These are phyloP conservation scores for Engystomops pustulosus DNA, from an alignment of 2,113 vertebrate species.

Conservation along the genomic window DNA sequence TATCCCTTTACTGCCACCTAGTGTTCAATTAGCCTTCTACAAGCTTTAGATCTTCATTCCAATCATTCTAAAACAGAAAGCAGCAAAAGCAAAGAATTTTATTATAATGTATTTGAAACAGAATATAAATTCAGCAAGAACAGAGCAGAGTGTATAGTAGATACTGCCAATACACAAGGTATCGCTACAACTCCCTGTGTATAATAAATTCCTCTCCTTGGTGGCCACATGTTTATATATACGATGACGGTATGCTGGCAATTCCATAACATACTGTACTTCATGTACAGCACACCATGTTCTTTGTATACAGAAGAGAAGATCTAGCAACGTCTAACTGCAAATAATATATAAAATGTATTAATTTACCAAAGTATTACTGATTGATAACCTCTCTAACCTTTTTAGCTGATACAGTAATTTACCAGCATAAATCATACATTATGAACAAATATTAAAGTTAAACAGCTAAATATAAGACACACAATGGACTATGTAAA, in stretches of 20 bases:
- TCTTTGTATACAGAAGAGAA: not conserved
- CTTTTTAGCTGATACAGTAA: too few relatives aligned
- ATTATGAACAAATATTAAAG: too few relatives aligned
- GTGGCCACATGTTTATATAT: not conserved
- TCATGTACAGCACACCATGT: not conserved
- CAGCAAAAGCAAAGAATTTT: too few relatives aligned
- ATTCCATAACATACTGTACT: not conserved
- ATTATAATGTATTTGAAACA: not conserved
- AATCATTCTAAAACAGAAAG: not conserved
- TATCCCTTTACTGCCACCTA: not conserved
- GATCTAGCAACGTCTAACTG: not conserved
- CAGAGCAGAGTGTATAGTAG: not conserved
- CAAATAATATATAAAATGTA: not conserved
- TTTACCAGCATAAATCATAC: too few relatives aligned
- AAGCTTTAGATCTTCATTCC: not conserved
- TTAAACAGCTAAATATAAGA: too few relatives aligned
- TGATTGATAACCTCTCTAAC: too few relatives aligned
- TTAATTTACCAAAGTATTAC: not conserved
- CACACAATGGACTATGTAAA: too few relatives aligned
- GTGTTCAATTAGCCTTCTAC: not conserved
- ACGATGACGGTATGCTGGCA: not conserved
- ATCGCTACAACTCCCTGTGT: too few relatives aligned
- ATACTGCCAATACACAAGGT: too few relatives aligned
- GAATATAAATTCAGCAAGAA: not conserved
- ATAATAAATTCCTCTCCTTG: not conserved